Evolutionary conservation across 2,113 vertebrate genomes (phyloP), one percentile per base, ranked within the genome.

Genomic region (Phyllostomus discolor): DNA sequence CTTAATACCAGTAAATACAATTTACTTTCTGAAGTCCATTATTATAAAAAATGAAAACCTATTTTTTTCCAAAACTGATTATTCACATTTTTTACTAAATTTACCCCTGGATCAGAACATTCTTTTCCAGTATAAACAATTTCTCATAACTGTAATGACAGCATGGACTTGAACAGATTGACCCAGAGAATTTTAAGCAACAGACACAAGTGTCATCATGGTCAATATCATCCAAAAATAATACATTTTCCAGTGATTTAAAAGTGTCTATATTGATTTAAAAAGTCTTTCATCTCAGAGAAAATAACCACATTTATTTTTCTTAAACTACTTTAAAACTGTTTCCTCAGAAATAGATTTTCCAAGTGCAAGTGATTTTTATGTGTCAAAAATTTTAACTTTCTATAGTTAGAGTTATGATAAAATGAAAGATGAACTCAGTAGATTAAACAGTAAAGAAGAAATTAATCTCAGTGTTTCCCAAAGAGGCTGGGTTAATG

Each of bases 231-330:
- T 43, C 20, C 19, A 24, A 64, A 89, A 89, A 62, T 72, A 73
- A 83, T 50, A 73, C 4, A 79, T 54, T 89, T 91, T 79, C 46
- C 87, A 94, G 69, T 83, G 35, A 84, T 75, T 90, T 69, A 69
- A 89, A 90, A 92, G 64, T 90, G 14, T 57, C 0, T 82, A 41
- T 95, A 83, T 76, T 92, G 70, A 81, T 95, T 41, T 7, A 84
- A 82, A 86, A 69, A 16, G 78, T 78, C 12, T 69, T 96, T 91
- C n/a, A 78, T 94, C 38, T 93, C 78, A 82, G n/a, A 94, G 19
- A 95, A 96, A 86, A 52, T 89, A 86, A 86, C 12, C 5, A 28
- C 43, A 87, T 54, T 96, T 81, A 67, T 82, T 93, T 95, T 81
- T 89, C 79, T 86, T 54, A 89, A 88, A 70, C 5, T 73, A 52